phyloP scores from a whole-genome alignment of 2,797 vertebrate genomes.

The Lemur catta region DNA sequence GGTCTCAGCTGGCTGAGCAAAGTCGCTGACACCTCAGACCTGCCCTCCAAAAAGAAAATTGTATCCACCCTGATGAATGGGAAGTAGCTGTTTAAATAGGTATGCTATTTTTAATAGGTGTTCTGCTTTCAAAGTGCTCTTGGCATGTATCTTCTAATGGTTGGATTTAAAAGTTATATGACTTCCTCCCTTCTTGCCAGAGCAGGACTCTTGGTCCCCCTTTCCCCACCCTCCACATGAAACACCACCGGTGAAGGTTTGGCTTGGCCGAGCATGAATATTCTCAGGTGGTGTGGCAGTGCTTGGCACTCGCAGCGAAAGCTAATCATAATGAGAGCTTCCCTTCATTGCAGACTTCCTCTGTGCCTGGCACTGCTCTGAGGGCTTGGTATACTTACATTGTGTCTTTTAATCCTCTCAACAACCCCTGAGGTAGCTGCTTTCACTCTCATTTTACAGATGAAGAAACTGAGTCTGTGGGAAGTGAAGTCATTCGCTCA shows the following conservation, averaged over 20 bases:
- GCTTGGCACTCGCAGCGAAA: conserved; percentile 24
- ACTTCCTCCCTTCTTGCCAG: conserved; percentile 76
- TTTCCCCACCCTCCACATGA: neutral
- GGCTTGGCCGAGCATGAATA: conserved; percentile 64
- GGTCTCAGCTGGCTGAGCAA: conserved; percentile 41
- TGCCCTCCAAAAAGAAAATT: conserved; percentile 64
- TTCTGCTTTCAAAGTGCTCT: conserved; percentile 75
- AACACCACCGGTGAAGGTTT: conserved; percentile 62
- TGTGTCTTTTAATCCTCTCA: neutral
- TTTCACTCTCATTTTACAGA: conserved; percentile 9
- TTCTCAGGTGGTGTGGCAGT: conserved; percentile 60
- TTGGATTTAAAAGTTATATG: conserved; percentile 75
- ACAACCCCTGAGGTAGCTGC: neutral
- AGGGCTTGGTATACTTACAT: neutral
- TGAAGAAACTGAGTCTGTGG: conserved; percentile 43
- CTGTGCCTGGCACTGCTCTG: neutral
- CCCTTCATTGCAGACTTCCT: conserved; percentile 22
- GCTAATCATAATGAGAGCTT: conserved; percentile 25
- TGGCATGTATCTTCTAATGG: conserved; percentile 70
- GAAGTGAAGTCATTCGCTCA: neutral
- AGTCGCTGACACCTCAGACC: conserved; percentile 46
- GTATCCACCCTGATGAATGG: conserved; percentile 48
- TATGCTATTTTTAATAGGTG: conserved; percentile 77
- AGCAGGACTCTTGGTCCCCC: conserved; percentile 45
- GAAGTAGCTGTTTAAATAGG: conserved; percentile 75